These are phyloP conservation scores for Choristoneura fumiferana DNA, from an alignment of 1,140 invertebrate genomes.

Conservation along the genomic window DNA sequence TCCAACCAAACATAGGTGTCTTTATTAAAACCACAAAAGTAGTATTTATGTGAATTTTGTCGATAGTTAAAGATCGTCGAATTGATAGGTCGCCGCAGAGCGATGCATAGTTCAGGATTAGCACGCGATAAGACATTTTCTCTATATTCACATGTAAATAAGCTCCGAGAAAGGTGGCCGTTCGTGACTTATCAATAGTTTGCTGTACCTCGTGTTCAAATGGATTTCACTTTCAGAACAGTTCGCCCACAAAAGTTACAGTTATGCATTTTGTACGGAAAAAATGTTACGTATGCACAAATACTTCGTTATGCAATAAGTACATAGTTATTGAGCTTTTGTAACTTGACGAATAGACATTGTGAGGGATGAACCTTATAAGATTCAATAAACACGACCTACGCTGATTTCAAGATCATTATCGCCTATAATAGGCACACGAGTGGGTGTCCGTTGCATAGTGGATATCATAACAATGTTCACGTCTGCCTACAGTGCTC, in stretches of 20 bases:
- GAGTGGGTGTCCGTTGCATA: conserved; percentile 62
- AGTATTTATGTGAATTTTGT: too few relatives aligned
- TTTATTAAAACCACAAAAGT: neutral
- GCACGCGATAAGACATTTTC: conserved; percentile 3
- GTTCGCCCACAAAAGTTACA: neutral
- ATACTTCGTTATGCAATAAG: conserved; percentile 7
- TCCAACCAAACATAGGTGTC: neutral
- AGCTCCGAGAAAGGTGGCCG: neutral
- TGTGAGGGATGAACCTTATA: conserved; percentile 23
- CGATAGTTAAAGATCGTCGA: too few relatives aligned
- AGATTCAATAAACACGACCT: conserved; percentile 65
- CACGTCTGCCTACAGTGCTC: conserved; percentile 22
- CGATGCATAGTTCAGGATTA: neutral
- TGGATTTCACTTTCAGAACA: conserved; percentile 31
- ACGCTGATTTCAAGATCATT: conserved; percentile 71
- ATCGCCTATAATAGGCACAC: conserved; percentile 41
- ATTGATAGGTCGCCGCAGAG: too few relatives aligned
- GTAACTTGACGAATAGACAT: conserved; percentile 14
- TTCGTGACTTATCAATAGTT: conserved; percentile 30
- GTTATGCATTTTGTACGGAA: neutral
- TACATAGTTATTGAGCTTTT: conserved; percentile 5
- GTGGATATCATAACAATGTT: conserved; percentile 60
- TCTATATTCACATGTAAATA: conserved; percentile 9
- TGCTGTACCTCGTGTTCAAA: conserved; percentile 17
- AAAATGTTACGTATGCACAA: neutral